Conservation (phyloP, 2,888 invertebrate species). For the Drosophila aldrichi region DNA sequence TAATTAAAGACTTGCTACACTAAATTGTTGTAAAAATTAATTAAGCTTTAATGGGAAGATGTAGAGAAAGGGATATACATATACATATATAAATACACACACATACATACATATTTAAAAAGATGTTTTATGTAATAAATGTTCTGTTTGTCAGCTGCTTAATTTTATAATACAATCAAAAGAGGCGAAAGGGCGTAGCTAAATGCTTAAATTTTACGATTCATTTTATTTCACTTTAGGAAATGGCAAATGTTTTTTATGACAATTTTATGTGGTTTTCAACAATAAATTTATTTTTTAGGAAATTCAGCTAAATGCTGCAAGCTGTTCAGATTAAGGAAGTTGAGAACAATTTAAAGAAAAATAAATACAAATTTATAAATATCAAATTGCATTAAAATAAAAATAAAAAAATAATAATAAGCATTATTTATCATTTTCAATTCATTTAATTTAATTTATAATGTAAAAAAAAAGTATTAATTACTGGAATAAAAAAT, state of each 20-base stretch:
- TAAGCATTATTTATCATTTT: too few relatives aligned
- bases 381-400: neutral
- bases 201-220: neutral
- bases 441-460: too few relatives aligned
- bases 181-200: neutral
- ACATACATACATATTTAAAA: neutral
- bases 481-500: too few relatives aligned
- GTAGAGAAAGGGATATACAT: neutral
- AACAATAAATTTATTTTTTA: neutral
- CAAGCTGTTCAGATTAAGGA: neutral
- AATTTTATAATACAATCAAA: slow-evolving; percentile 6
- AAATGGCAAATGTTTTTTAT: neutral
- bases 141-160: slow-evolving; percentile 1
- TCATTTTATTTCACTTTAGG: slow-evolving; percentile 2
- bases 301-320: neutral
- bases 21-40: slow-evolving; percentile 58
- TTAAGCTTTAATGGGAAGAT: slow-evolving; percentile 52
- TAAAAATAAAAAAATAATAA: too few relatives aligned
- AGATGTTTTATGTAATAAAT: slow-evolving; percentile 5
- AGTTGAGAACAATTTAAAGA: neutral
- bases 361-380: neutral
- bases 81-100: neutral
- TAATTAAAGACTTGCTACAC: slow-evolving; percentile 53
- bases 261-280: slow-evolving; percentile 3
- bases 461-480: too few relatives aligned